Evolutionary conservation across 2,888 invertebrate species (phyloP).

Genomic region (Lymantria dispar): DNA sequence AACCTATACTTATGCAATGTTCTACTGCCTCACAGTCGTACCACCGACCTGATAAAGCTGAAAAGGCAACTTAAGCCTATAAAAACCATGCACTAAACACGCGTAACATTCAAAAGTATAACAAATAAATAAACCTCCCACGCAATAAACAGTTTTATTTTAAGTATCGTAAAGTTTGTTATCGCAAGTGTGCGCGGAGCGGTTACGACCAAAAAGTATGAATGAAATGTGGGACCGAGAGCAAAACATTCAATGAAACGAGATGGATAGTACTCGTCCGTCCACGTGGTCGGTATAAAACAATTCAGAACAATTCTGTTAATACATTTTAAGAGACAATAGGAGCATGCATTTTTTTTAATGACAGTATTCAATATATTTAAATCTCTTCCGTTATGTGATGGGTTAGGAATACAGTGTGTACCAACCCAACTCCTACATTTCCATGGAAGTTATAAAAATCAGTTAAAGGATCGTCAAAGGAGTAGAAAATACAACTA

Average conservation of each 20-base stretch:
- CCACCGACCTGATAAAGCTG: constrained; percentile 82
- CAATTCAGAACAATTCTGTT: constrained; percentile 64
- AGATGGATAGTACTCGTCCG: constrained; percentile 61
- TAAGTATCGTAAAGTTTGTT: constrained; percentile 74
- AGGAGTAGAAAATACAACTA: too few species aligned
- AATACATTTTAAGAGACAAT: neutral
- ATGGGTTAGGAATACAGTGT: too few species aligned
- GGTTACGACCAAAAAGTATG: constrained; percentile 72
- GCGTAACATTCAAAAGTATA: constrained; percentile 67
- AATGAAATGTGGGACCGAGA: constrained; percentile 72
- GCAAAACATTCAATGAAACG: constrained; percentile 47
- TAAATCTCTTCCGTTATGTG: too few species aligned
- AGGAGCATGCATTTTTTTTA: neutral
- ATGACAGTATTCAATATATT: neutral
- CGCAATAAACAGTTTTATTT: constrained; percentile 78
- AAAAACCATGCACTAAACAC: constrained; percentile 83
- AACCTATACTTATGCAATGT: constrained; percentile 81
- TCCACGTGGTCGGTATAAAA: constrained; percentile 74
- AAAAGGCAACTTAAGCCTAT: constrained; percentile 82
- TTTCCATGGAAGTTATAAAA: too few species aligned
- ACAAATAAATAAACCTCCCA: constrained; percentile 76
- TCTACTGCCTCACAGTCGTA: constrained; percentile 79
- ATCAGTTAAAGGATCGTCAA: too few species aligned
- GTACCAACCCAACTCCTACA: too few species aligned
- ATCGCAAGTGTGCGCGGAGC: constrained; percentile 66